Base-by-base conservation (phyloP, 2,888 invertebrate genomes). In the Epirrita christyi region DNA sequence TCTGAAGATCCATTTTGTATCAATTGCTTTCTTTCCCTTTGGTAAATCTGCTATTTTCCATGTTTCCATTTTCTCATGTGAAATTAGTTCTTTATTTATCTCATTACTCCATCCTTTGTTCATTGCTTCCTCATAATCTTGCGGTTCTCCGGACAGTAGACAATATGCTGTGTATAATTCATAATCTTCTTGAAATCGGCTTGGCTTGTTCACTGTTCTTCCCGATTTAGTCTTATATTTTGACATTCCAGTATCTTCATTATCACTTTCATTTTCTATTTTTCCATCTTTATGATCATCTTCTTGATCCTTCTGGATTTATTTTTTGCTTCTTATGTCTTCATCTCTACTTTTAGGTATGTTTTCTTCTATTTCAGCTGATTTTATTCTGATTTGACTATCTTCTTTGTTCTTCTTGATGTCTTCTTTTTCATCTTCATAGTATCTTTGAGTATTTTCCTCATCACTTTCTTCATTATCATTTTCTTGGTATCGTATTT, bases 11-110 rank as follows among this genome's bases (percentile, higher is more conserved):
- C 42, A 42, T 28, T 38, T 54, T 1, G 54, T 54, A 13, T 54
- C 54, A 9, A 54, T 54, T 13, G 47, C 42, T 32, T 47, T 47
- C 2, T 9, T 3, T 14, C 46, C 42, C 13, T 14, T n/a, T 42
- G 54, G 54, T 42, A 54, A 21, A 27, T 38, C 10, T 14, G 13
- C 37, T 42, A 29, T 45, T 36, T 11, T 11, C 54, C 42, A 54
- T 11, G 47, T 47, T 36, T 42, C 15, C 29, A 45, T 5, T 45
- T 45, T 32, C 10, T 10, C 10, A 28, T 32, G 32, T 14, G 45
- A 9, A 11, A 34, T 28, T 14, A 45, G 4, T 14, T 45, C 45
- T 3, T 45, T 45, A 11, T 32, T 14, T 11, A 32, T 34, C 14
- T 21, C 45, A 34, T n/a, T 32, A n/a, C 34, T 32, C 45, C 45